Conservation (phyloP, 2,113 vertebrate genomes). For the Amphiprion percula region DNA sequence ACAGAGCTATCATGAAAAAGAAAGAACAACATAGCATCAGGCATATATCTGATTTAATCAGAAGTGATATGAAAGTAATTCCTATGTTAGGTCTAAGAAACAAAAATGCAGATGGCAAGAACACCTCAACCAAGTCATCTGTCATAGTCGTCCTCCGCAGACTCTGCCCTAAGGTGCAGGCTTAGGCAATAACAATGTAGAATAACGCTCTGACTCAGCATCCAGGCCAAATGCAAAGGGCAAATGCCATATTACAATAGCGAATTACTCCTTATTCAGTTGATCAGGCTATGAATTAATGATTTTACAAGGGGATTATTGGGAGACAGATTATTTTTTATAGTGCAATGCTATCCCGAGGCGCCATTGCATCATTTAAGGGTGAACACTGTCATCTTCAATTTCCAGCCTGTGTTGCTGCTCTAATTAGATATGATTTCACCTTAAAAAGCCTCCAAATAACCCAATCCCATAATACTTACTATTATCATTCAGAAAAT, state of each 20-base stretch:
- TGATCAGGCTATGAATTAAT: constrained; percentile 70
- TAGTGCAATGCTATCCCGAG: constrained; percentile 50
- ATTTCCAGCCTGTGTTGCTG: constrained; percentile 7
- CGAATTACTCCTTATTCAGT: constrained; percentile 60
- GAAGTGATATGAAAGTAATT: constrained; percentile 55
- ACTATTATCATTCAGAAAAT: not conserved
- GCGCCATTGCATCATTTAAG: constrained; percentile 40
- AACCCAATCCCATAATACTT: not conserved
- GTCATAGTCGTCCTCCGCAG: constrained; percentile 48
- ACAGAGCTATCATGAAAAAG: constrained; percentile 57
- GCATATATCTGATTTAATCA: constrained; percentile 68
- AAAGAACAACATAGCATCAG: constrained; percentile 50
- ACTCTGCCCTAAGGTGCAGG: constrained; percentile 52
- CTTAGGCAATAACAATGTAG: constrained; percentile 42
- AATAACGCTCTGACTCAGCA: constrained; percentile 66
- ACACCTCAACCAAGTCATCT: constrained; percentile 58
- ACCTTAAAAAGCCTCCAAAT: not conserved
- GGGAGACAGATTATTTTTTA: constrained; percentile 50
- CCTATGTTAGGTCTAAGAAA: constrained; percentile 49
- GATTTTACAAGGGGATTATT: constrained; percentile 52
- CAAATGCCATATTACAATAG: constrained; percentile 67
- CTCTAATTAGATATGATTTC: not conserved
- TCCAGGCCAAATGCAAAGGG: constrained; percentile 64
- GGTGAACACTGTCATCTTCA: constrained; percentile 17
- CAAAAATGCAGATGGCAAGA: constrained; percentile 56